Evolutionary conservation across 2,888 invertebrate species (phyloP), one percentile per base, ranked within the genome.

Genomic region (Drosophila diplacantha): DNA sequence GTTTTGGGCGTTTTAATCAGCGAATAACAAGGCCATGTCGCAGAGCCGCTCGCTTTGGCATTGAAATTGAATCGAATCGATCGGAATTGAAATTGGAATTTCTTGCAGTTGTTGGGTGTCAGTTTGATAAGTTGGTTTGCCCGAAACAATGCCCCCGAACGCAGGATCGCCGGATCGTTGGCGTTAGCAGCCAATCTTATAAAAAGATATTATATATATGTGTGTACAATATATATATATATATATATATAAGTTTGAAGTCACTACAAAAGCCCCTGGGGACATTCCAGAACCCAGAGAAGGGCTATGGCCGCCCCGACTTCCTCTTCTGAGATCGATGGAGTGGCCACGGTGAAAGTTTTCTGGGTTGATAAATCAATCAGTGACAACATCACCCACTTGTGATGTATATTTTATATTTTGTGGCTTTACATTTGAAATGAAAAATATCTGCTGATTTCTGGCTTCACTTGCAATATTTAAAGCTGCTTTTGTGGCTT

Each of bases 41-140:
- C 29, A 35, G 29, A 34, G 31, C 44, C 58, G 52, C 32, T 41
- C n/a, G 31, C 14, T 31, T 26, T 41, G 57, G 35, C 35, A 41
- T 35, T 58, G 58, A 58, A 58, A 57, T 46, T 39, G 59, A 58
- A 44, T 56, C 41, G 57, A 56, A 47, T 54, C 59, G 49, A 71
- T 81, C 74, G 80, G 77, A 84, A 80, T 82, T 76, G 74, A 49
- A 71, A 76, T 75, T 85, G 86, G 86, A 86, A 86, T 86, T 85
- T 80, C 67, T 68, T 81, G 85, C 84, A 82, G 86, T 86, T 86
- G 86, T 86, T 85, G 83, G 86, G 86, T 86, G 86, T 86, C 86
- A 86, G 74, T 84, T 86, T 85, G 86, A 86, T 85, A 85, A 85
- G 86, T 86, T 79, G 79, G 59, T 31, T 35, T 29, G 37, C 11